These are phyloP conservation scores for Hirudinaria manillensis DNA, from an alignment of 2,888 invertebrate species.

Conservation along the genomic window DNA sequence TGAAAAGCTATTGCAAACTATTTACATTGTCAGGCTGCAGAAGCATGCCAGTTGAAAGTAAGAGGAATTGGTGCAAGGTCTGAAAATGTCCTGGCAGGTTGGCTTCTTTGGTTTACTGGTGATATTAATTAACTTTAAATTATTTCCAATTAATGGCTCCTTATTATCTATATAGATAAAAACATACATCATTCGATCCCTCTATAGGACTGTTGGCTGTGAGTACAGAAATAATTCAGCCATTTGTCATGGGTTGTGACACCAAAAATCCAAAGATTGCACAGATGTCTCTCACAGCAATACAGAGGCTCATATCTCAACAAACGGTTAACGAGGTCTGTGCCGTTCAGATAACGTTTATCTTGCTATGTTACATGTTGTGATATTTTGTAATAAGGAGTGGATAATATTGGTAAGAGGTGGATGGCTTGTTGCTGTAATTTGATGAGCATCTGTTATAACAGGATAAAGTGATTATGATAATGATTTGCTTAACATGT, in stretches of 20 bases:
- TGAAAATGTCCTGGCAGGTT: conserved; percentile 24
- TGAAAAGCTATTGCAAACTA: background rate
- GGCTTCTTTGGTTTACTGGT: background rate
- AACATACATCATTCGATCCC: background rate
- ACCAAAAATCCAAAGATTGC: conserved; percentile 92
- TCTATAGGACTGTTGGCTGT: conserved; percentile 72
- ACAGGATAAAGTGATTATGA: too few relatives aligned
- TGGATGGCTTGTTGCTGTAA: too few relatives aligned
- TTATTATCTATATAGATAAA: background rate
- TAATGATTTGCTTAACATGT: too few relatives aligned
- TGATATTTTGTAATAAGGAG: background rate
- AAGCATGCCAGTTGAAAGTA: conserved; percentile 34
- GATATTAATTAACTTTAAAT: background rate
- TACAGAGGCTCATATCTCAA: conserved; percentile 76
- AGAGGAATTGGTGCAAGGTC: conserved; percentile 31
- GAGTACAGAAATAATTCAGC: conserved; percentile 88
- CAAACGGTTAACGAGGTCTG: conserved; percentile 47
- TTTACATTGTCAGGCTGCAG: conserved; percentile 25
- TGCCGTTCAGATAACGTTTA: background rate
- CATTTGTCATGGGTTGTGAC: conserved; percentile 92
- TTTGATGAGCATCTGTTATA: too few relatives aligned
- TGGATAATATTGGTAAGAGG: too few relatives aligned
- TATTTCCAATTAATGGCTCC: background rate
- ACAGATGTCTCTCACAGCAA: conserved; percentile 82
- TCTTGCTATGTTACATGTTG: background rate